Conservation (phyloP, 2,797 vertebrate species). For the Percopsis omiscomaycus region DNA sequence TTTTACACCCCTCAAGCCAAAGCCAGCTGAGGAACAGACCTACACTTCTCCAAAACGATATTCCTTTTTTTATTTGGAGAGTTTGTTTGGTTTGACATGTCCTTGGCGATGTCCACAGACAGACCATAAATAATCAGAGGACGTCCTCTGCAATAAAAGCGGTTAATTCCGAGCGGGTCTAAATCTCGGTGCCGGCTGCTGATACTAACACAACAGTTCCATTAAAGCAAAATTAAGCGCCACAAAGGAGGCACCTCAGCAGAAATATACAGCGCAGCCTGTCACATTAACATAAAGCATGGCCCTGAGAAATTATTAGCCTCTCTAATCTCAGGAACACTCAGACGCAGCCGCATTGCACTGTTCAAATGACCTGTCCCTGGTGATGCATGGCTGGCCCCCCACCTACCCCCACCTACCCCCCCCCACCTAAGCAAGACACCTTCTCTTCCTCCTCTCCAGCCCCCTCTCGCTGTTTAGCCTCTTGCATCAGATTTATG, state of each 20-base stretch:
- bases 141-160: constrained; percentile 70
- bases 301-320: constrained; percentile 83
- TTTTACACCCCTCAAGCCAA: background rate
- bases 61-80: constrained; percentile 6
- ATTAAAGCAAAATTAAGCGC: constrained; percentile 80
- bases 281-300: constrained; percentile 88
- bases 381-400: constrained; percentile 81
- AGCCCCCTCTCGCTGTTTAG: background rate
- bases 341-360: constrained; percentile 75
- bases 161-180: constrained; percentile 66
- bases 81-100: constrained; percentile 29
- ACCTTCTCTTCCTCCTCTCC: constrained; percentile 2
- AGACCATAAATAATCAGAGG: constrained; percentile 64
- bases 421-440: constrained; percentile 20
- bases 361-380: constrained; percentile 84
- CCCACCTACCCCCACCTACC: background rate
- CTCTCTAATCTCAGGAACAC: constrained; percentile 82
- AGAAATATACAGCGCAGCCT: constrained; percentile 77
- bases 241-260: constrained; percentile 80
- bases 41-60: background rate
- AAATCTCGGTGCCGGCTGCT: constrained; percentile 71
- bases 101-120: constrained; percentile 54
- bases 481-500: constrained; percentile 63
- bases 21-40: background rate
- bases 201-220: constrained; percentile 77